Evolutionary conservation across 2,797 vertebrate species (phyloP).

Genomic region (Parauchenoglanis punctatus): DNA sequence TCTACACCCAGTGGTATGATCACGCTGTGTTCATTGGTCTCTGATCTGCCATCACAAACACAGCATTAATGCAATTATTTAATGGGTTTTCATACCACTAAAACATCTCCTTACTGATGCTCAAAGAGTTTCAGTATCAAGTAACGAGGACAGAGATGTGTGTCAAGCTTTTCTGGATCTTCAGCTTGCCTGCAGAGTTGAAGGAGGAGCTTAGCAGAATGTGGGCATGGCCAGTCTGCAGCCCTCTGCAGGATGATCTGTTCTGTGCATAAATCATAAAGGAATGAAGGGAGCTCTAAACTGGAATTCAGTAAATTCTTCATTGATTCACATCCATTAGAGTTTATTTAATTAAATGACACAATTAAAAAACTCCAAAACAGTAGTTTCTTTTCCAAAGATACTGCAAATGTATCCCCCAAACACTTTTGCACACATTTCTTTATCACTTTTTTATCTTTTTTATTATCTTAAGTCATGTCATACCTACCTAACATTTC

Average conservation of each 20-base stretch:
- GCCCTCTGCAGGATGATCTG: conserved; percentile 40
- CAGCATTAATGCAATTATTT: conserved; percentile 8
- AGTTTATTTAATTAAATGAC: neutral
- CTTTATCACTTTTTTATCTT: no score
- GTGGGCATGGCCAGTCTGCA: conserved; percentile 35
- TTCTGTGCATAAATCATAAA: conserved; percentile 36
- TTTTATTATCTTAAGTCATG: neutral
- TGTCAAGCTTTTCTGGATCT: conserved; percentile 32
- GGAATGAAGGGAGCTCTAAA: neutral
- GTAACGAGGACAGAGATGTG: conserved; percentile 41
- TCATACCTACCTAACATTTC: neutral
- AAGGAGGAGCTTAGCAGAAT: conserved; percentile 51
- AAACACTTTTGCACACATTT: neutral
- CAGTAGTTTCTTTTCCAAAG: conserved; percentile 10
- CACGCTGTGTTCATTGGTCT: neutral
- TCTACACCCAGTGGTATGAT: conserved; percentile 1
- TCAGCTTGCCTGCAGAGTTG: conserved; percentile 53
- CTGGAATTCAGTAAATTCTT: conserved; percentile 13
- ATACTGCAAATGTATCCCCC: neutral
- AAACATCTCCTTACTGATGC: neutral
- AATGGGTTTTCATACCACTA: conserved; percentile 8
- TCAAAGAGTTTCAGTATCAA: conserved; percentile 23
- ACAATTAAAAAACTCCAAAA: conserved; percentile 2
- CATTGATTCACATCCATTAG: neutral
- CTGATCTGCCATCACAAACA: conserved; percentile 23